Base-by-base conservation (phyloP, 2,797 vertebrate genomes). In the Spinibarbus caldwelli region DNA sequence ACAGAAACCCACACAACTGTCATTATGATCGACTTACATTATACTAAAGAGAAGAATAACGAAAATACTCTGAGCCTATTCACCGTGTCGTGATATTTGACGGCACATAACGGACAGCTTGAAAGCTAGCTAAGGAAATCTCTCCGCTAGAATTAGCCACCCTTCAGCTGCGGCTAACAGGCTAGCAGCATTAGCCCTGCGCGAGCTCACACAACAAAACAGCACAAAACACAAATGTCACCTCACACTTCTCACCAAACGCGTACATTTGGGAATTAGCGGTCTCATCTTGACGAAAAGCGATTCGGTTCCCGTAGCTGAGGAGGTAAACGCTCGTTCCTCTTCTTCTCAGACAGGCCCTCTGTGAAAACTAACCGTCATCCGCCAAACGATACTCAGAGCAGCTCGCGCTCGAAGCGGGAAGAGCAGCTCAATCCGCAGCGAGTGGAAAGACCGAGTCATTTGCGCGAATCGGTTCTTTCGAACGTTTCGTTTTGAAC, bases 361-460 rank as follows among this genome's bases (percentile, higher is more conserved):
- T 62, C 21, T 11, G 26, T 80, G 67, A 80, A 85, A 85, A 80
- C 77, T 73, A 85, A 85, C 91, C 91, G 91, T 91, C 90, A 93
- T 90, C 90, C 86, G 88, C 84, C 88, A 84, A 92, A 85, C 78
- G 54, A 67, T 90, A 89, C 89, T 86, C 89, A 89, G 87, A 91
- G 89, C 88, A 83, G 89, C 86, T 89, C 76, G 86, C 91, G 90
- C 83, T 78, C 85, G 79, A 89, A 90, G 85, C 90, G 88, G 90
- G 86, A 90, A 90, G 76, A 79, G 38, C 76, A 79, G 52, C 76
- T 84, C 89, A 72, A 90, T 92, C 85, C 54, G 91, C 91, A 86
- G 91, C 89, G 88, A 87, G 92, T 78, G 36, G 54, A 62, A 62
- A 62, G 41, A 19, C 41, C 34, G n/a, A 41, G 11, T 79, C 38